Conservation (phyloP, 1,140 invertebrate species). For the Nasonia vitripennis region DNA sequence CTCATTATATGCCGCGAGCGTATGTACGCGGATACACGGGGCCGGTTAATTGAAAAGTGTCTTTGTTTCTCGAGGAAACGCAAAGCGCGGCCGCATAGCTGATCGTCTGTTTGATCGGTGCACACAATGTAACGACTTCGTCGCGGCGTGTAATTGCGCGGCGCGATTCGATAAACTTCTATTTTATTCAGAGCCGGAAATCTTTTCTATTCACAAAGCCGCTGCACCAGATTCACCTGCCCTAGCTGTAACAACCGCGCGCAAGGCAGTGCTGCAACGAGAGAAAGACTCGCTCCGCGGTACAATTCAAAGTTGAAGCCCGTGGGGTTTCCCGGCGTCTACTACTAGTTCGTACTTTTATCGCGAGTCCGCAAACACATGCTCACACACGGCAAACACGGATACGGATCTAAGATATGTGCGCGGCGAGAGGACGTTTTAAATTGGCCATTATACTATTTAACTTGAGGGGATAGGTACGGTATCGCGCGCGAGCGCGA, state of each 20-base stretch:
- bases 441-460: slow-evolving; percentile 76
- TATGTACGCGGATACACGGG: background rate
- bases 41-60: background rate
- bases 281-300: background rate
- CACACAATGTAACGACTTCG: slow-evolving; percentile 22
- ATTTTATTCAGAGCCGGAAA: background rate
- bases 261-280: background rate
- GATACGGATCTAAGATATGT: slow-evolving; percentile 42
- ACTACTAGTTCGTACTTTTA: slow-evolving; percentile 36
- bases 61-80: background rate
- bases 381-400: slow-evolving; percentile 11
- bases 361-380: slow-evolving; percentile 42
- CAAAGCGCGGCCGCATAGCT: background rate
- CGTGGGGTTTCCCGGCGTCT: slow-evolving; percentile 30
- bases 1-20: background rate
- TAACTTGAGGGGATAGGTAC: slow-evolving; percentile 69
- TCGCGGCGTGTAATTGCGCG: slow-evolving; percentile 6
- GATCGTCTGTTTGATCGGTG: background rate
- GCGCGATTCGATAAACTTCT: background rate
- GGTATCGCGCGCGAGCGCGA: slow-evolving; percentile 41
- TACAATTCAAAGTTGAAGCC: slow-evolving; percentile 51
- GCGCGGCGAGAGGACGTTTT: slow-evolving; percentile 66
- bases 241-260: background rate
- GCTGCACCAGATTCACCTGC: background rate
- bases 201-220: slow-evolving; percentile 2